Base-by-base conservation (phyloP, 2,797 vertebrate species). In the Acrocephalus scirpaceus region DNA sequence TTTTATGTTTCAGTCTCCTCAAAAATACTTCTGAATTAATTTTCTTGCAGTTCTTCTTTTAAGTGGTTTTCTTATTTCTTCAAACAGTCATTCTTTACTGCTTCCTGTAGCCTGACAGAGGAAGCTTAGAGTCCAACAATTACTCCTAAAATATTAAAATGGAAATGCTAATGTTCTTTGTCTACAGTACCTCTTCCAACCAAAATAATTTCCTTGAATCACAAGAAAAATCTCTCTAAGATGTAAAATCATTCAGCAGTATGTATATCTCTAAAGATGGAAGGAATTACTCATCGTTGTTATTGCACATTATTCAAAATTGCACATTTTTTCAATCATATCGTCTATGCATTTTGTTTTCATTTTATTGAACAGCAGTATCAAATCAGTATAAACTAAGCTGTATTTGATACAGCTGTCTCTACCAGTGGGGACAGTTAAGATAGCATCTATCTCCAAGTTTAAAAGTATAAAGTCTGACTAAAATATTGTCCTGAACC, bases 341-440 rank as follows among this genome's bases (percentile, higher is more conserved):
- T 51, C 1, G 0, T 88, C 45, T 77, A 75, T 77, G 48, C 48
- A 42, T 92, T 92, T 95, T 95, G 30, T 38, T 80, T 96, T 95
- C 7, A 30, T 75, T 96, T 88, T 88, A 38, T 69, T 88, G 67
- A 82, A 29, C 47, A 74, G 70, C 86, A 54, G 64, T 97, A 91
- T 94, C 91, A 92, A 94, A 94, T 88, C 85, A 95, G 67, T 57
- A 30, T 67, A 12, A 73, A 32, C 51, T 56, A 86, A 38, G 38
- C 38, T 38, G 32, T 75, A 10, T 65, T 56, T 69, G 44, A n/a
- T 40, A 54, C 57, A 57, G 7, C 34, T 88, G 0, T 34, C 15
- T 42, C 50, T 84, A 3, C 27, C n/a, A 60, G 20, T 72, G 36
- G 21, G 13, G 62, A 44, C 26, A 40, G 61, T 47, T 50, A 48